Evolutionary conservation across 2,888 invertebrate species (phyloP).

Genomic region (Hemicrepidius hirtus): DNA sequence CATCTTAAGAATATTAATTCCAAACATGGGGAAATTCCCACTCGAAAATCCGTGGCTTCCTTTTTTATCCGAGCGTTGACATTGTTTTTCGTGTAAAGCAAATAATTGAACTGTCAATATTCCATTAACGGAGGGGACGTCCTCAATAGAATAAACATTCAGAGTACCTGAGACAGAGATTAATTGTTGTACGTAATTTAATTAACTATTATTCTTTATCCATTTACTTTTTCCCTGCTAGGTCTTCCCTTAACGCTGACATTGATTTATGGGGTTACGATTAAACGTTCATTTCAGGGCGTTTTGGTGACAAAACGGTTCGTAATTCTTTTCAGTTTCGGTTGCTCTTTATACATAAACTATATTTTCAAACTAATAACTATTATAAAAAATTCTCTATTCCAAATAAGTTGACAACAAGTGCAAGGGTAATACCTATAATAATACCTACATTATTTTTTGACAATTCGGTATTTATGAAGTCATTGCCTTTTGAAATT

Average conservation of each 20-base stretch:
- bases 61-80: background rate
- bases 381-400: no score
- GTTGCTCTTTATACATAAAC: conserved; percentile 23
- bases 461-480: no score
- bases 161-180: conserved; percentile 43
- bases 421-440: no score
- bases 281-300: conserved; percentile 46
- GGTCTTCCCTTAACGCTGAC: conserved; percentile 45
- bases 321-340: conserved; percentile 44
- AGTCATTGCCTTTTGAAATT: no score
- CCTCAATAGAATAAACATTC: conserved; percentile 36
- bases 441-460: no score
- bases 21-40: background rate
- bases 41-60: background rate
- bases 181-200: conserved; percentile 52
- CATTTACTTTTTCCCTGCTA: conserved; percentile 47
- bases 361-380: background rate
- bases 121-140: conserved; percentile 20
- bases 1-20: conserved; percentile 29
- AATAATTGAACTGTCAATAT: conserved; percentile 27
- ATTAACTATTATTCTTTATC: conserved; percentile 53
- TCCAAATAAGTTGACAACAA: no score
- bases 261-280: conserved; percentile 50
- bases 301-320: conserved; percentile 45
- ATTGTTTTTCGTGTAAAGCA: background rate